Base-by-base conservation (phyloP, 30 jellyfish, hydroid and myxozoan genomes). In the Aurelia sp. region DNA sequence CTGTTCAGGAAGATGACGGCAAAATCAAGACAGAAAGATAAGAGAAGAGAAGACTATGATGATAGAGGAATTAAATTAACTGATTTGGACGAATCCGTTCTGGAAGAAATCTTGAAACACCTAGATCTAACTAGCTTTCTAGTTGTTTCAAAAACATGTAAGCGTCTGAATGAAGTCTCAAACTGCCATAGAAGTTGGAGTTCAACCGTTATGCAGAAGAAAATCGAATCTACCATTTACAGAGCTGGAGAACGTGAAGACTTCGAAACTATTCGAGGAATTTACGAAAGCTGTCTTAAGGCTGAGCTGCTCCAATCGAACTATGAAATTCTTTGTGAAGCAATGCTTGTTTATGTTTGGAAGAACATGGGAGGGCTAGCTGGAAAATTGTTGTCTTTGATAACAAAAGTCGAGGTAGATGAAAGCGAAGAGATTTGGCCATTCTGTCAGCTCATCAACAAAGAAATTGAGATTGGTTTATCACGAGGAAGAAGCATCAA, bases 341-440 rank as follows among this genome's bases (percentile, higher is more conserved):
- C 71, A 4, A 70, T 3, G 35, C 41, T 71, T 3, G 76, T 55
- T 19, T 16, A 60, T 18, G 19, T 82, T 21, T 57, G 78, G 70
- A 68, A 57, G 3, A 74, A 2, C 12, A 23, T 82, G 78, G 91
- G 85, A 6, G 62, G 16, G 35, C 41, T 70, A 15, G 91, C 70
- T 15, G 91, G 76, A 20, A 55, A 47, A 22, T 21, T 82, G 53
- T 68, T 82, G 22, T 27, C 85, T 20, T 51, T 82, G 72, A 20
- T 71, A 10, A 70, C 60, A 4, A 71, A 40, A 50, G 59, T 82
- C 3, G 18, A n/a, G 27, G 31, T 59, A 5, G 57, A 65, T 41
- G 63, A 55, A n/a, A 52, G 82, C 50, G 51, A 52, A 0, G 91
- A 82, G 23, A 22, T 82, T 21, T 82, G 91, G 91, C 91, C 91